Conservation (phyloP, 2,113 vertebrate species). For the Bujurquina vittata region DNA sequence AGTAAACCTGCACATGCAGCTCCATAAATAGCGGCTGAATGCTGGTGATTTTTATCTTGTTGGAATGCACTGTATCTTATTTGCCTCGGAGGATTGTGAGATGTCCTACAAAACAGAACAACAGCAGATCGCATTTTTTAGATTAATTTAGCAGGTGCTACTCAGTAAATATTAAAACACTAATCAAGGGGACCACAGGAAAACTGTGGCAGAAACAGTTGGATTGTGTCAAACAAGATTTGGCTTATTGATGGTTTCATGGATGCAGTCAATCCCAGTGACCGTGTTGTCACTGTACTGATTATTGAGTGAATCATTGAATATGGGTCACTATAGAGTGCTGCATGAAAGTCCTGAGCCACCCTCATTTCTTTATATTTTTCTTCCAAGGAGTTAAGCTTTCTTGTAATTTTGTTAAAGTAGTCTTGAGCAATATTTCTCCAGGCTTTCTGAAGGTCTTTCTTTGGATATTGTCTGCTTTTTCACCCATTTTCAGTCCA, state of each 20-base stretch:
- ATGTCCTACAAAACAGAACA: slow-evolving; percentile 24
- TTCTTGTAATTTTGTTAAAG: too few relatives aligned
- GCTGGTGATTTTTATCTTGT: slow-evolving; percentile 42
- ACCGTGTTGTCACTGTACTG: slow-evolving; percentile 25
- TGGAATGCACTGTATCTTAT: slow-evolving; percentile 51
- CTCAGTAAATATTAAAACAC: slow-evolving; percentile 52
- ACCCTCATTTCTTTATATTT: too few relatives aligned
- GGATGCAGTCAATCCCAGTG: background rate
- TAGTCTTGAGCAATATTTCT: too few relatives aligned
- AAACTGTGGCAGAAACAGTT: slow-evolving; percentile 35
- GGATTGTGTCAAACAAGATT: slow-evolving; percentile 9
- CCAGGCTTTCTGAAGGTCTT: too few relatives aligned
- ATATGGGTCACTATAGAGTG: background rate
- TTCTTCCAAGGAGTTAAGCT: too few relatives aligned
- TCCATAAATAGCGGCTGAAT: slow-evolving; percentile 22
- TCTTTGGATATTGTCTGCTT: too few relatives aligned
- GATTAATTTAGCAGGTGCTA: slow-evolving; percentile 36
- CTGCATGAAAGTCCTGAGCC: background rate
- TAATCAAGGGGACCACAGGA: slow-evolving; percentile 36
- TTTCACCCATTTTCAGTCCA: too few relatives aligned
- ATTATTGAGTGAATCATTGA: slow-evolving; percentile 10
- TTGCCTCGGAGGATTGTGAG: slow-evolving; percentile 39
- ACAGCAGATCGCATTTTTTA: slow-evolving; percentile 28
- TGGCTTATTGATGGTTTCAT: too few relatives aligned
- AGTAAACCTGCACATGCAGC: background rate